Evolutionary conservation across 2,113 vertebrate species (phyloP).

Genomic region (Saccopteryx bilineata): DNA sequence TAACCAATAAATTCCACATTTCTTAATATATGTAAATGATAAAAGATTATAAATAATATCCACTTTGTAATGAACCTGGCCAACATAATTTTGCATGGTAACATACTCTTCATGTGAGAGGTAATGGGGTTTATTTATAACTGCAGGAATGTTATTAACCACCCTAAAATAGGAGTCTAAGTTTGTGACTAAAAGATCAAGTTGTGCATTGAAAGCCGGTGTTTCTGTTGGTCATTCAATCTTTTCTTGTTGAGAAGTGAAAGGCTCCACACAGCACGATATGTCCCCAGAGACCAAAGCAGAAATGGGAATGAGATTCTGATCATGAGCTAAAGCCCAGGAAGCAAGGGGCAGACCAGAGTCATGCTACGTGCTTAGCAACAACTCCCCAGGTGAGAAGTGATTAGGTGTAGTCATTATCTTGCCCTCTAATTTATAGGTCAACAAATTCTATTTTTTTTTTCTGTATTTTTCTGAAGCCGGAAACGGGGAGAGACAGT

Average conservation of each 20-base stretch:
- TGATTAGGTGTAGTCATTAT: background rate
- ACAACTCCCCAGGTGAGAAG: background rate
- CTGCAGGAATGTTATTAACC: background rate
- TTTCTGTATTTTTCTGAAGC: too few relatives aligned
- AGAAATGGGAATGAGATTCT: background rate
- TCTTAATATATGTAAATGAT: background rate
- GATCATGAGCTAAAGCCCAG: background rate
- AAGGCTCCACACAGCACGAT: background rate
- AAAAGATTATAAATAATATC: background rate
- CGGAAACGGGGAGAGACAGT: too few relatives aligned
- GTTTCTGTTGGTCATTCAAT: background rate
- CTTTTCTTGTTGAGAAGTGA: conserved; percentile 2
- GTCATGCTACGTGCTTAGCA: background rate
- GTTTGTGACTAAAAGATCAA: background rate
- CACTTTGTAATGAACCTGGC: background rate
- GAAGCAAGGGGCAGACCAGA: background rate
- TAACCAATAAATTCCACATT: background rate
- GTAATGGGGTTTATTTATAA: background rate
- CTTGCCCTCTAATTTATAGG: background rate
- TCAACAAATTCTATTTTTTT: background rate
- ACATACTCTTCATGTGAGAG: background rate
- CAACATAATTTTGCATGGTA: conserved; percentile 14
- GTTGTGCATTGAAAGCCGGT: background rate
- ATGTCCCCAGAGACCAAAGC: background rate
- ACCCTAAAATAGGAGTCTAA: background rate